A percentile compares a stretch with the other conserved stretches of the same genome.
Conservation (phyloP, 2,888 invertebrate species). For the Chydorus sphaericus region DNA sequence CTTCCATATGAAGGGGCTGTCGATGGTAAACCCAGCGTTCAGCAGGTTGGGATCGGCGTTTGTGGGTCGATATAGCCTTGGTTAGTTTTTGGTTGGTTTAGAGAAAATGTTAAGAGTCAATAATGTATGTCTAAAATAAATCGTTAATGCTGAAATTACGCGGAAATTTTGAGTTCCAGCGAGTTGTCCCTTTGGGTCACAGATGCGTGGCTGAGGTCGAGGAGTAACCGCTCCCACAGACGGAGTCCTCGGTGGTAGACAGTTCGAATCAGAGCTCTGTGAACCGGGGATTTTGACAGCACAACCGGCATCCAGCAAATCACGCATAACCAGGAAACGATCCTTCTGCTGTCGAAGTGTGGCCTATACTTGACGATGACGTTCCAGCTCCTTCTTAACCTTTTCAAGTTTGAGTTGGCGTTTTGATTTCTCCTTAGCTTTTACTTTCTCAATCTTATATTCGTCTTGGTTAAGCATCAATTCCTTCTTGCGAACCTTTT, state of each 20-base stretch:
- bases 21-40: conserved; percentile 78
- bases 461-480: conserved; percentile 34
- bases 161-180: not conserved
- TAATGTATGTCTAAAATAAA: too few species aligned
- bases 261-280: conserved; percentile 23
- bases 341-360: conserved; percentile 2
- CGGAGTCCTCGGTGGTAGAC: not conserved
- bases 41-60: conserved; percentile 55
- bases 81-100: too few species aligned
- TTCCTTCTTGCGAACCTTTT: conserved; percentile 34
- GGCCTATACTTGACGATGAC: not conserved
- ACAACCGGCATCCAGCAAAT: not conserved
- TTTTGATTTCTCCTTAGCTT: conserved; percentile 21
- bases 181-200: not conserved
- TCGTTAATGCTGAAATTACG: not conserved
- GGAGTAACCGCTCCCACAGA: not conserved
- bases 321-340: not conserved
- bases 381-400: conserved; percentile 18
- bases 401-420: conserved; percentile 20
- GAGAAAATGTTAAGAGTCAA: too few species aligned
- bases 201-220: not conserved
- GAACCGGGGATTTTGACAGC: not conserved
- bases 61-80: conserved; percentile 51
- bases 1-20: conserved; percentile 49
- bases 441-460: conserved; percentile 37